Percentiles rank a stretch among this genome's conserved stretches.
These are phyloP conservation scores for Alloscopus bannaensis DNA, from an alignment of 2,888 invertebrate species.

Conservation along the genomic window DNA sequence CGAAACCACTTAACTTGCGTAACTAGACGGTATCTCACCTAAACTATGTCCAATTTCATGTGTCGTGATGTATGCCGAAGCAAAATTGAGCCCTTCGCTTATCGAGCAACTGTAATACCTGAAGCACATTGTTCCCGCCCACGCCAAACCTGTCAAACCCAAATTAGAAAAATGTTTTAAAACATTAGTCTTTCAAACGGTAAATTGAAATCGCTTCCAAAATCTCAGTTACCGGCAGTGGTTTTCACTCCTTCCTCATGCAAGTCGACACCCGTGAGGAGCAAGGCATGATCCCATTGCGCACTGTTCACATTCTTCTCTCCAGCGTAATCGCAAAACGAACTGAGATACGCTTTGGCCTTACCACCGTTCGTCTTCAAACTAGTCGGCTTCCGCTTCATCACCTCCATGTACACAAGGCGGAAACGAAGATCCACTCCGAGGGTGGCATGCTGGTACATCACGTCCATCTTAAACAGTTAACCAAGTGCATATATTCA, in stretches of 20 bases:
- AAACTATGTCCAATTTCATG: constrained; percentile 75
- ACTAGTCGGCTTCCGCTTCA: constrained; percentile 70
- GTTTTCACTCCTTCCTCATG: constrained; percentile 69
- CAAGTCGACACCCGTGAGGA: constrained; percentile 74
- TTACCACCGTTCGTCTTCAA: constrained; percentile 73
- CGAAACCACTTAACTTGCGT: neutral
- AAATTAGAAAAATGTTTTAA: constrained; percentile 9
- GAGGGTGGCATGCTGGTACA: constrained; percentile 74
- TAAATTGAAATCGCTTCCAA: neutral
- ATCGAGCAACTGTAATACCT: constrained; percentile 75
- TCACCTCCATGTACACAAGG: constrained; percentile 74
- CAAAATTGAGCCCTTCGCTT: constrained; percentile 75
- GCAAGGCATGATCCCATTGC: constrained; percentile 75
- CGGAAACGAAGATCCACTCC: constrained; percentile 73
- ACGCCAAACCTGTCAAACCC: constrained; percentile 25
- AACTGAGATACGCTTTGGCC: constrained; percentile 75
- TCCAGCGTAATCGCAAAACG: constrained; percentile 74
- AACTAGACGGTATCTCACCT: constrained; percentile 51
- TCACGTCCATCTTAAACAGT: constrained; percentile 74
- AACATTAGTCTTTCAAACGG: too few relatives aligned
- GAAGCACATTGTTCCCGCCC: constrained; percentile 75
- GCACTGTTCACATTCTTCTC: constrained; percentile 68
- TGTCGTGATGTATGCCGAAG: constrained; percentile 75
- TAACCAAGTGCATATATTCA: too few relatives aligned
- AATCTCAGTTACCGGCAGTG: constrained; percentile 62